Base-by-base conservation (phyloP, 2,113 vertebrate species). In the Synchiropus splendidus region DNA sequence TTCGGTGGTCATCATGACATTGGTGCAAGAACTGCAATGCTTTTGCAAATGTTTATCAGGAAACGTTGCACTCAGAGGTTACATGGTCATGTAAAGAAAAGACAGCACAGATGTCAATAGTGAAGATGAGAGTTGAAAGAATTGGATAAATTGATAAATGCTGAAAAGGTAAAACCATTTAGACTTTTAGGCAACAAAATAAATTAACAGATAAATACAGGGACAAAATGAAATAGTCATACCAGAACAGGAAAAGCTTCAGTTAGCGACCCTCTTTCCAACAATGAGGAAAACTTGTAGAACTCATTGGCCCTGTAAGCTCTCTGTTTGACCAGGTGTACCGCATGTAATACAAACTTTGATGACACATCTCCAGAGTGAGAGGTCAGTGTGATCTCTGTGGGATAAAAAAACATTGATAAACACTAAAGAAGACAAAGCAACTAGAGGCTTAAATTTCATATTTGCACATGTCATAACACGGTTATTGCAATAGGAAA, bases 301-400 rank as follows among this genome's bases (percentile, higher is more conserved):
- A 99, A 99, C 34, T 99, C 95, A 12, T 99, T 91, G 31, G 91
- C 91, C 74, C 95, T 83, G 59, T 97, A 98, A 0, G 95, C 94
- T 64, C 79, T 91, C 63, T 97, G 95, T 62, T 95, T 98, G 59
- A 96, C 88, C 18, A 99, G 74, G 49, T 99, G 95, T 46, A 99
- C 89, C 0, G 92, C 91, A 37, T 99, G 95, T 36, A 99, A 90
- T 42, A 99, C 93, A 61, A 99, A 99, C 70, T 97, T 97, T 33
- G 95, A 97, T 0, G 90, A 91, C 36, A 98, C 90, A 5, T 96
- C 95, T 45, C 86, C 76, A 1, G 94, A 95, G 60, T 89, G 90
- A 2, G 94, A 98, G 35, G 87, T 87, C 34, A 97, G 78, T 0
- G 88, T 90, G 63, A 95, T 87, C 82, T 98, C 94, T 98, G 78